These are phyloP conservation scores for Esox niger DNA, from an alignment of 2,113 vertebrate species.

Conservation along the genomic window DNA sequence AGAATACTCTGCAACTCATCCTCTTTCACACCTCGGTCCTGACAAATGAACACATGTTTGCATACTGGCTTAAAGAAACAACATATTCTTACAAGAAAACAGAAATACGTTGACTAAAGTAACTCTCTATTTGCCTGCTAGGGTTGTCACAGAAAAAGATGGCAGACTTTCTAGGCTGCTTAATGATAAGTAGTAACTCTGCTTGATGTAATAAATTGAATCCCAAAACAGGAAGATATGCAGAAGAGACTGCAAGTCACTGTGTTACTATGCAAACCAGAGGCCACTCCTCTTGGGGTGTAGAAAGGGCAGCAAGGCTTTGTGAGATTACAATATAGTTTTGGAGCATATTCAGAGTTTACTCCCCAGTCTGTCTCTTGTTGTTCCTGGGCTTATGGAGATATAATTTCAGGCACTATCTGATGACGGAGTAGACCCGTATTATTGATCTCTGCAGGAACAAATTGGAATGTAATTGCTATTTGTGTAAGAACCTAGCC, in stretches of 20 bases:
- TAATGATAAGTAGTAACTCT: too few species aligned
- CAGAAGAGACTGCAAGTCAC: too few species aligned
- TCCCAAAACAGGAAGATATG: too few species aligned
- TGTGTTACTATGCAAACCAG: too few species aligned
- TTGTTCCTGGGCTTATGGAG: not conserved
- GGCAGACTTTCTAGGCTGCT: too few species aligned
- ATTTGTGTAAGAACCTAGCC: conserved; percentile 14
- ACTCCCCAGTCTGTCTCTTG: not conserved
- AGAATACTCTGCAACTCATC: conserved; percentile 98
- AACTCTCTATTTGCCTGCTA: too few species aligned
- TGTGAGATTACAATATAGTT: too few species aligned
- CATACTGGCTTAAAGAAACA: too few species aligned
- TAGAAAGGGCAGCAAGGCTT: too few species aligned
- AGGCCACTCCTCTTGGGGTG: too few species aligned
- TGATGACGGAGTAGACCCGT: conserved; percentile 17
- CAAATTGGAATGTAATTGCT: conserved; percentile 28
- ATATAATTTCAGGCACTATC: conserved; percentile 7
- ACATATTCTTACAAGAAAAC: not conserved
- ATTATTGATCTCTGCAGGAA: conserved; percentile 15
- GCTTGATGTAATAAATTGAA: too few species aligned
- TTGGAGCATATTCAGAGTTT: not conserved
- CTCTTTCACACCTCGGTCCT: conserved; percentile 98
- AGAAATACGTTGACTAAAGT: not conserved
- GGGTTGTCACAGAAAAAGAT: too few species aligned
- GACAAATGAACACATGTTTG: conserved; percentile 4